phyloP scores from a whole-genome alignment of 2,888 invertebrate species.

The Parnassius apollo region DNA sequence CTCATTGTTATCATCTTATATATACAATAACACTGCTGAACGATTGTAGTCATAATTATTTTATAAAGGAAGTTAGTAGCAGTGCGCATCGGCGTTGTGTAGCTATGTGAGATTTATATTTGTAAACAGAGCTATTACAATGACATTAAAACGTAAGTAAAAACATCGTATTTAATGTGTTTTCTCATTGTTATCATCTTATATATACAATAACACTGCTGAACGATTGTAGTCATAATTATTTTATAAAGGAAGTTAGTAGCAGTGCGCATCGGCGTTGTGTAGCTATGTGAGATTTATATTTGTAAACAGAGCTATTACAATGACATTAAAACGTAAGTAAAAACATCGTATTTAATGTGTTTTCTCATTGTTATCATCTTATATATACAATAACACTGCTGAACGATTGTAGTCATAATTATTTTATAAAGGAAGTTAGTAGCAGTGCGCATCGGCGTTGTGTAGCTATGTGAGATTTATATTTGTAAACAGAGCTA shows the following conservation, averaged over 20 bases:
- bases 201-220: too few species aligned
- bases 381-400: too few species aligned
- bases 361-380: background rate
- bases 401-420: slow-evolving; percentile 33
- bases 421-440: slow-evolving; percentile 27
- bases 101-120: slow-evolving; percentile 1
- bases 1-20: background rate
- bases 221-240: slow-evolving; percentile 33
- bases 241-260: slow-evolving; percentile 27
- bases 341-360: background rate
- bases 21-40: too few species aligned
- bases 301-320: slow-evolving; percentile 2
- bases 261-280: slow-evolving; percentile 9
- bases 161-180: background rate
- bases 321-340: slow-evolving; percentile 23
- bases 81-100: slow-evolving; percentile 8
- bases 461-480: background rate
- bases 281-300: background rate
- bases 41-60: slow-evolving; percentile 35
- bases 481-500: slow-evolving; percentile 1
- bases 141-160: slow-evolving; percentile 24
- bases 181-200: background rate
- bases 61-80: slow-evolving; percentile 25
- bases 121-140: slow-evolving; percentile 2
- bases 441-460: slow-evolving; percentile 8